Base-by-base conservation (phyloP, 2,113 vertebrate species). In the Myiagra hebetior region DNA sequence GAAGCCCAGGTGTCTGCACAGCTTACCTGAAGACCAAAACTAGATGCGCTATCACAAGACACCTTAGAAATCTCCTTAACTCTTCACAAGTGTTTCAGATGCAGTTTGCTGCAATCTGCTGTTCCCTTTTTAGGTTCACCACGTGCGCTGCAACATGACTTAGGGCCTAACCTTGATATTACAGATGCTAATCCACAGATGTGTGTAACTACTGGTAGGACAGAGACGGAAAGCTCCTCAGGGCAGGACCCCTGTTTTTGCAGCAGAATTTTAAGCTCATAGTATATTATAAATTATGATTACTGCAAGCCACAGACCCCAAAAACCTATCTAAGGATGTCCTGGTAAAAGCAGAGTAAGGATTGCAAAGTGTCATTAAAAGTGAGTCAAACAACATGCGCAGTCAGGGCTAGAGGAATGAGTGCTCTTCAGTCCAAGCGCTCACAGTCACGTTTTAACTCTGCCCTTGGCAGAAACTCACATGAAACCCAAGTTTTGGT, bases 311-410 rank as follows among this genome's bases (percentile, higher is more conserved):
- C 35, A 59, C 44, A 65, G 27, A 55, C 35, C 72, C 41, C 10
- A 3, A 41, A 87, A 74, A 39, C 14, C n/a, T 47, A n/a, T 3
- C 53, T 35, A 15, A 39, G 37, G 68, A 52, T 9, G 18, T 16
- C 50, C 37, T 23, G 44, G 57, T 49, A 59, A 73, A 62, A 85
- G 17, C 26, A 41, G 31, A 59, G 7, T 13, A 46, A 27, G 21
- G 65, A 65, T 13, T 50, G 31, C 7, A 23, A 85, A 78, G 30
- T 7, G 28, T 46, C 81, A 68, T 15, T 19, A 53, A 17, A 63
- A 47, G 72, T 0, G 19, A 74, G 39, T 8, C 42, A 23, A 90
- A 39, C 44, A 42, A 39, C 33, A 4, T 0, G 15, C 4, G 4
- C 42, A n/a, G 31, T 2, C 27, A 31, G 42, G 4, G 37, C 67